Percentiles rank a stretch among this genome's conserved stretches.
These are phyloP conservation scores for Scartelaos histophorus DNA, from an alignment of 2,113 vertebrate species.

Conservation along the genomic window DNA sequence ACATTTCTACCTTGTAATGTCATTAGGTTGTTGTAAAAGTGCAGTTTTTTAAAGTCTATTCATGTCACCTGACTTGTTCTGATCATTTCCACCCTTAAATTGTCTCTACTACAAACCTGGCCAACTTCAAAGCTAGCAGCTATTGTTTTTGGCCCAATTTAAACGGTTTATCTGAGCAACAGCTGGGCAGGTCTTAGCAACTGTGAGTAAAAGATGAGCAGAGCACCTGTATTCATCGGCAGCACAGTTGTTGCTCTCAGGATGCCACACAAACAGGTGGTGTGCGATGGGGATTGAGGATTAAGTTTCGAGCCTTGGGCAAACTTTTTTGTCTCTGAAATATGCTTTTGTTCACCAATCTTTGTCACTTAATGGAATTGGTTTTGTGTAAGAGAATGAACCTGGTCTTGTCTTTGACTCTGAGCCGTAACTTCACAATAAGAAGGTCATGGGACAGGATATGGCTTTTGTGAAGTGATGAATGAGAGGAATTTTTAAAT, in stretches of 20 bases:
- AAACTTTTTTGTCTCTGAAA: constrained; percentile 3
- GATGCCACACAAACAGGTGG: constrained; percentile 29
- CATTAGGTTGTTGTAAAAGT: too few relatives aligned
- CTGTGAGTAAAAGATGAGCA: neutral
- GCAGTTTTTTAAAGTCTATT: too few relatives aligned
- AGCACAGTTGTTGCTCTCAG: neutral
- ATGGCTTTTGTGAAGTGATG: neutral
- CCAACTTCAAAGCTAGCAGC: neutral
- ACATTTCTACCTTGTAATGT: too few relatives aligned
- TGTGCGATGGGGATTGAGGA: neutral
- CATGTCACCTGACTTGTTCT: too few relatives aligned
- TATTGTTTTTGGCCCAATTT: neutral
- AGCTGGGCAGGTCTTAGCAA: neutral
- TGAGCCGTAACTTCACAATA: constrained; percentile 33
- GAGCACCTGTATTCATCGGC: neutral
- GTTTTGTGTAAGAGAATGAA: constrained; percentile 21
- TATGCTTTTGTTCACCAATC: constrained; percentile 28
- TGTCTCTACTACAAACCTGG: neutral
- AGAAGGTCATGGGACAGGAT: constrained; percentile 29
- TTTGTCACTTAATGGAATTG: constrained; percentile 23
- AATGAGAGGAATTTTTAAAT: neutral
- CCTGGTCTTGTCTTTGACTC: constrained; percentile 10
- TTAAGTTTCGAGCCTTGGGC: constrained; percentile 37
- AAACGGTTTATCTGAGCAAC: neutral
- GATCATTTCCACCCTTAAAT: neutral